Evolutionary conservation across 2,113 vertebrate genomes (phyloP), one percentile per base, ranked within the genome.

Genomic region (Corvus hawaiiensis): DNA sequence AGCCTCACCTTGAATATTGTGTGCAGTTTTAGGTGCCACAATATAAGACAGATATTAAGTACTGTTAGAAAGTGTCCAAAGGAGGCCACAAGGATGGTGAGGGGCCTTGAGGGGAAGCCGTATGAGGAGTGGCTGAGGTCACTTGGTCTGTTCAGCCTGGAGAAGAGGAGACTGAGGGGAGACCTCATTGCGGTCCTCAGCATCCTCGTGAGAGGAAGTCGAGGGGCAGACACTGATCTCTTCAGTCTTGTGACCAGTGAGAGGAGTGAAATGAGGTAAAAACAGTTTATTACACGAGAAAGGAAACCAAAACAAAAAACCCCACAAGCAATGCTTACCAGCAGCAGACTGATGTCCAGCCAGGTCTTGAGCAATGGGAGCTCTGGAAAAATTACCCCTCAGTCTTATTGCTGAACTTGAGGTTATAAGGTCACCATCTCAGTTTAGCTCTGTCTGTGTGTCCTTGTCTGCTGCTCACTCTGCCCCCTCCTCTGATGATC

Each of bases 1-100:
- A 0, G 48, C 39, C 33, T 63, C 58, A 46, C 11, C 33, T 63
- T 1, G 0, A 55, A 22, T 46, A 1, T 18, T 39, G 49, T 22
- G 23, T 28, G 17, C n/a, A 23, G 15, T 1, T 74, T 10, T 19
- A 51, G 12, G 16, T 28, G 13, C 19, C 7, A 28, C n/a, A 48
- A 2, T 24, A 0, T 6, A 13, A 39, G 9, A 48, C 13, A 39
- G n/a, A 48, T 5, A 23, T n/a, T 5, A 15, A 55, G 2, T 13
- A 41, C 27, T 54, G 12, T 21, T 27, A 14, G 44, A 48, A 23
- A 48, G 23, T 11, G 18, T 55, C 23, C n/a, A 22, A 41, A 59
- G 19, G 44, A 51, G 44, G 44, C 7, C 44, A n/a, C 15, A 14
- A 12, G 3, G 39, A 18, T 73, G 49, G 7, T 11, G 14, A 64